Base-by-base conservation (phyloP, 2,888 invertebrate species). In the Gastrophysa polygoni region DNA sequence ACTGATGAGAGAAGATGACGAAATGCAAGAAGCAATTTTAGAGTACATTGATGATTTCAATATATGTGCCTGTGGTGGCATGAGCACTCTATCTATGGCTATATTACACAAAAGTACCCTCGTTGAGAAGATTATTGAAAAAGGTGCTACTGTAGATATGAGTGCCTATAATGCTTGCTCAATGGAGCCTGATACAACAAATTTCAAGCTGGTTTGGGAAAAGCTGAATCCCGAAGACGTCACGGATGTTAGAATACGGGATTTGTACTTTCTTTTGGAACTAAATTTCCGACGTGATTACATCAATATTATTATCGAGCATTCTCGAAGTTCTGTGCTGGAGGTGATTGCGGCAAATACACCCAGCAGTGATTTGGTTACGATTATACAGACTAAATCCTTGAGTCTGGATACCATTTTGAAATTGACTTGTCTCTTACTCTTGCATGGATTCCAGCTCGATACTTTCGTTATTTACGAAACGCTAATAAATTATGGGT, bases 1-100 rank as follows among this genome's bases (percentile, higher is more conserved):
- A 1, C 21, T 75, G 18, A 63, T 68, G 29, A 5, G 17, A 3
- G 64, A 64, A 49, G 50, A 67, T 60, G 17, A 56, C 11, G 63
- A 61, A 50, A 63, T 76, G 11, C 71, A 71, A 55, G 51, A 61
- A 4, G 60, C 59, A 43, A 63, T 77, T 56, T 66, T 76, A 44
- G 66, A 73, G 38, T 75, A 73, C 55, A 70, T 71, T 34, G 59
- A 57, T 17, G 73, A 74, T 63, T 74, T 73, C 57, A 71, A 73
- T 60, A 28, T 43, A 18, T 50, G 43, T 20, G 62, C 69, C 11
- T 2, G 17, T 16, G 68, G 73, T 48, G 70, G 68, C 2, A 67
- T 66, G 60, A 69, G 69, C 18, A 63, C 70, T 20, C 55, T 77
- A 38, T 63, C 62, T 24, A 59, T 75, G 32, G 72, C 73, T 14